Percentiles rank a stretch among this genome's conserved stretches.
Conservation (phyloP, 1,140 invertebrate species). For the Drosophila albomicans region DNA sequence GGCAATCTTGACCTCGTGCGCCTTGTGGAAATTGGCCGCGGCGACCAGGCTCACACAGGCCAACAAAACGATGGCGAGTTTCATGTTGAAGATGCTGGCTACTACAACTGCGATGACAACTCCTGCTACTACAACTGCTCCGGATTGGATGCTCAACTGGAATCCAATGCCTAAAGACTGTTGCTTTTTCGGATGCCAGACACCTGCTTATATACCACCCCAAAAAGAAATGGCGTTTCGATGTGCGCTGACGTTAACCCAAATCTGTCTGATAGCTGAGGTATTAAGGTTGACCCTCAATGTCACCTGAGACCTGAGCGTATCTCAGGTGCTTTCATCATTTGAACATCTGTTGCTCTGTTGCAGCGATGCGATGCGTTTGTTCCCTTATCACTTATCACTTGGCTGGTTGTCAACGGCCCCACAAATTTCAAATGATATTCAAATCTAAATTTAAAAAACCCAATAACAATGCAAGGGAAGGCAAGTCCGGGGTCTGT, state of each 20-base stretch:
- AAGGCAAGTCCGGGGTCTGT: conserved; percentile 30
- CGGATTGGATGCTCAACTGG: conserved; percentile 63
- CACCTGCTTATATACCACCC: conserved; percentile 55
- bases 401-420: conserved; percentile 44
- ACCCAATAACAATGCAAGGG: too few species aligned
- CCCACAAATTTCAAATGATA: conserved; percentile 14
- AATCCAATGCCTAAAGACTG: conserved; percentile 84
- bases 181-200: conserved; percentile 37
- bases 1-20: conserved; percentile 65
- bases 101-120: background rate
- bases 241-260: background rate
- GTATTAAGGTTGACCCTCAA: conserved; percentile 2
- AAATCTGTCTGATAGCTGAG: conserved; percentile 12
- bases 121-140: conserved; percentile 65
- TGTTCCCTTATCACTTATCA: conserved; percentile 41
- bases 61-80: conserved; percentile 72
- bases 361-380: background rate
- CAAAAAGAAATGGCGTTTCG: background rate
- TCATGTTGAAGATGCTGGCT: conserved; percentile 58
- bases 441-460: background rate
- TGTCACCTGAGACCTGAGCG: conserved; percentile 33
- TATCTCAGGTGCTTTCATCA: conserved; percentile 43
- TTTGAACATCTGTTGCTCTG: conserved; percentile 30
- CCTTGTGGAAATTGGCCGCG: conserved; percentile 58
- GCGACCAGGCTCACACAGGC: conserved; percentile 73